Percentiles rank a stretch among this genome's conserved stretches.
Evolutionary conservation across 2,113 vertebrate genomes (phyloP).

Genomic region (Platichthys flesus): DNA sequence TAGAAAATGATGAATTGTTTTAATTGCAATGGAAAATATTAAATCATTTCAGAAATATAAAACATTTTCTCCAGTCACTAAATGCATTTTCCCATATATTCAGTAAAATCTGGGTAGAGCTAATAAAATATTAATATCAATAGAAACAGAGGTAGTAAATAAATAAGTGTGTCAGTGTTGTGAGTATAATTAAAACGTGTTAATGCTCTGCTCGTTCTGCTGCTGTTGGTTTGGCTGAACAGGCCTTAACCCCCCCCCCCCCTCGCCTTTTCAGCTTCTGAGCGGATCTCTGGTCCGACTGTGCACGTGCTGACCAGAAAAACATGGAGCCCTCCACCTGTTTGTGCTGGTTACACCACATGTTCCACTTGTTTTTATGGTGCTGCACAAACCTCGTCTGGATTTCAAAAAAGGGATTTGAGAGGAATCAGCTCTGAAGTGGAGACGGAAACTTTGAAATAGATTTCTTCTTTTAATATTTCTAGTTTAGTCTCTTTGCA

Average conservation of each 20-base stretch:
- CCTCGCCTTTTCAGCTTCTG: not conserved
- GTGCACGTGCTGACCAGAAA: not conserved
- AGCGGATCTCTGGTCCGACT: not conserved
- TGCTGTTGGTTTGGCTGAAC: not conserved
- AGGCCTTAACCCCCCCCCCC: slow-evolving; percentile 3
- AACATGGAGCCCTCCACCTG: not conserved
- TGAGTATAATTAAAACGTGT: not conserved
- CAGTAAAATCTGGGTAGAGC: not conserved
- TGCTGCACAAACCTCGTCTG: not conserved
- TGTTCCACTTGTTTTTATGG: not conserved
- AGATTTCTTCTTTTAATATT: not conserved
- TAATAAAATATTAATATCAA: slow-evolving; percentile 1
- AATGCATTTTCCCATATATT: not conserved
- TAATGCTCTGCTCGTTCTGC: not conserved
- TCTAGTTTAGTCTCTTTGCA: not conserved
- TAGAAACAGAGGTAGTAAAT: not conserved
- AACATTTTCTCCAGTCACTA: not conserved
- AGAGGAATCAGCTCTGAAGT: not conserved
- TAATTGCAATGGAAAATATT: not conserved
- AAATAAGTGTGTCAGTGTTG: not conserved
- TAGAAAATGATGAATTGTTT: not conserved
- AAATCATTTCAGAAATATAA: not conserved
- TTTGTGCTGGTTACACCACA: not conserved
- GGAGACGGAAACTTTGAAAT: not conserved
- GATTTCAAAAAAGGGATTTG: not conserved